Base-by-base conservation (phyloP, 2,797 vertebrate species). In the Pyrrhura leucotis region DNA sequence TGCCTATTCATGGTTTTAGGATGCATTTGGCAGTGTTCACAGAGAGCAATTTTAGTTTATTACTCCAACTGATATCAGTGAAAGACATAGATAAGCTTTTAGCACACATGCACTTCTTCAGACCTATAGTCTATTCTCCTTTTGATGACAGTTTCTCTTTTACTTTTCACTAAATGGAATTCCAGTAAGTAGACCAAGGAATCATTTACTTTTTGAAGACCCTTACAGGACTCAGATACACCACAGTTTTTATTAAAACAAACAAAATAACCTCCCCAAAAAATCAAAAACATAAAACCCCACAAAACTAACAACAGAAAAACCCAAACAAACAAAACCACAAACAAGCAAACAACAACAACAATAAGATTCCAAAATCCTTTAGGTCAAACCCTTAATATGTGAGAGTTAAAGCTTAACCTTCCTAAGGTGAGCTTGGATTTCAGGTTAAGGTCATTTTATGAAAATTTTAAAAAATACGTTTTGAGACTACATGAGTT, bases 241-340 rank as follows among this genome's bases (percentile, higher is more conserved):
- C 31, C 28, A 47, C 7, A 48, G 16, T 66, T 31, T 23, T 33
- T 33, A 6, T 42, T 42, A 42, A 42, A 42, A 42, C 17, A 42
- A 45, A 45, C 44, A 45, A 45, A 45, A 45, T 12, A 45, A 22
- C 18, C 42, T 20, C 42, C 42, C 42, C 44, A 40, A 28, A 10
- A 23, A 2, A 16, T 21, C 1, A 10, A 21, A 4, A 16, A 23
- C 20, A 63, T 23, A 14, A 47, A 13, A 13, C 6, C 21, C 2
- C 4, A 22, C 35, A n/a, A 16, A 16, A 26, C 16, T 37, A 59
- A 59, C 15, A 59, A 37, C 10, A 26, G 8, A 28, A 28, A 58
- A 58, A 16, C 10, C 16, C 16, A 18, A 23, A 19, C 51, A 53
- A 31, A 31, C 4, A 37, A 26, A 42, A 45, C 33, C 21, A 25